A percentile compares a stretch with the other conserved stretches of the same genome.
phyloP scores from a whole-genome alignment of 1,140 invertebrate genomes.

The Oncopeltus fasciatus region DNA sequence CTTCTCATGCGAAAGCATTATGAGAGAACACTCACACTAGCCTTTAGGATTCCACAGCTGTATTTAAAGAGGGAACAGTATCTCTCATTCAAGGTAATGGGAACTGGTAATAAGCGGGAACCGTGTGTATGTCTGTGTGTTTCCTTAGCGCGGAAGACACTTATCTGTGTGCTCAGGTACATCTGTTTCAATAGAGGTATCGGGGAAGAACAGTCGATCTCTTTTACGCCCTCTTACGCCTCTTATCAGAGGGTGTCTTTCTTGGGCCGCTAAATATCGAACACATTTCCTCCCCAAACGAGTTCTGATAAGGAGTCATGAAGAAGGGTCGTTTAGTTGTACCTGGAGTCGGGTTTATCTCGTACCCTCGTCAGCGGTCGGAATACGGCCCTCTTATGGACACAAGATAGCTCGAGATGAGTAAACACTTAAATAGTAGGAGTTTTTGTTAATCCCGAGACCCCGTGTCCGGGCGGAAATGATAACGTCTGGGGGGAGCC shows the following conservation, averaged over 20 bases:
- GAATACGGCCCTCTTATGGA: neutral
- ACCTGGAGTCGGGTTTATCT: neutral
- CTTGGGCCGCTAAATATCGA: neutral
- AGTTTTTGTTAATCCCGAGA: neutral
- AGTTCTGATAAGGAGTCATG: neutral
- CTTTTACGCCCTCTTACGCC: too few relatives aligned
- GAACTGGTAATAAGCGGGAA: too few relatives aligned
- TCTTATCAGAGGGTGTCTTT: neutral
- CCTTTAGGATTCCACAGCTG: too few relatives aligned
- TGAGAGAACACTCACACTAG: too few relatives aligned
- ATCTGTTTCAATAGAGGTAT: neutral
- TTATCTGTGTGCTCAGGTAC: neutral
- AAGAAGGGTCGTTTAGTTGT: neutral
- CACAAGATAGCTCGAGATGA: neutral
- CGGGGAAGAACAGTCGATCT: neutral
- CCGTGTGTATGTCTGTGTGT: too few relatives aligned
- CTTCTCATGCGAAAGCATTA: too few relatives aligned
- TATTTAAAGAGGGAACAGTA: too few relatives aligned
- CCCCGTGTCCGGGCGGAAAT: neutral
- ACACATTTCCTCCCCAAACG: neutral
- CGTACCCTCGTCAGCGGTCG: too few relatives aligned
- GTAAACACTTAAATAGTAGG: neutral
- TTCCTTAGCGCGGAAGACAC: too few relatives aligned
- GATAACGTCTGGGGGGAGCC: neutral
- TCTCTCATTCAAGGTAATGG: too few relatives aligned